A percentile compares a stretch with the other conserved stretches of the same genome.
Evolutionary conservation across 1,140 invertebrate species (phyloP).

Genomic region (Bombus terrestris): DNA sequence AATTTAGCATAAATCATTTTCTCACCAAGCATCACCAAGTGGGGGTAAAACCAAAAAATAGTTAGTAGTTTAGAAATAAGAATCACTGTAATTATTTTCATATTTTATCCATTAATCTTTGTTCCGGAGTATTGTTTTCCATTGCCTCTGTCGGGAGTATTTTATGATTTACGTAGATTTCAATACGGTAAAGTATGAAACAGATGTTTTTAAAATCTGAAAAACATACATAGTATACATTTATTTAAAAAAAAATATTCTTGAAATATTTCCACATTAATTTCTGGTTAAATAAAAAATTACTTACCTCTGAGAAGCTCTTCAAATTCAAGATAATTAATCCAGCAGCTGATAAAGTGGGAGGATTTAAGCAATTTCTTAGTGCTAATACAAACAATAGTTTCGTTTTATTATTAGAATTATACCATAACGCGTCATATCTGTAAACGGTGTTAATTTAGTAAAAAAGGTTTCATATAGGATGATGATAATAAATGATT

Average conservation of each 20-base stretch:
- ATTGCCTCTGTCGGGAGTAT: neutral
- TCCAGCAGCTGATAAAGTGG: neutral
- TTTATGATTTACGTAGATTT: neutral
- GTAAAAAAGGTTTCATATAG: neutral
- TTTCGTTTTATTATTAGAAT: neutral
- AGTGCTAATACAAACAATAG: neutral
- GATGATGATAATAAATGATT: neutral
- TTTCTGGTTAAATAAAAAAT: neutral
- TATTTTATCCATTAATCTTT: too few relatives aligned
- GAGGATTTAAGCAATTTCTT: neutral
- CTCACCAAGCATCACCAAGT: too few relatives aligned
- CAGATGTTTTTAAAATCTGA: neutral
- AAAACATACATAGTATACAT: neutral
- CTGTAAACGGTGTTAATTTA: neutral
- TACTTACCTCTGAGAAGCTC: neutral
- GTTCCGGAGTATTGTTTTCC: too few relatives aligned
- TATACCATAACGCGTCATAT: neutral
- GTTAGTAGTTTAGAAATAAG: too few relatives aligned
- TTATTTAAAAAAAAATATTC: neutral
- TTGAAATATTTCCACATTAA: neutral
- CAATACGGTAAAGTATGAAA: constrained; percentile 4
- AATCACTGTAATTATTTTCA: too few relatives aligned
- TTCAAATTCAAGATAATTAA: neutral
- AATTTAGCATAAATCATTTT: too few relatives aligned
- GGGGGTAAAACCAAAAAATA: too few relatives aligned